A percentile compares a stretch with the other conserved stretches of the same genome.
Evolutionary conservation across 1,140 invertebrate genomes (phyloP).

Genomic region (Drosophila parvula): DNA sequence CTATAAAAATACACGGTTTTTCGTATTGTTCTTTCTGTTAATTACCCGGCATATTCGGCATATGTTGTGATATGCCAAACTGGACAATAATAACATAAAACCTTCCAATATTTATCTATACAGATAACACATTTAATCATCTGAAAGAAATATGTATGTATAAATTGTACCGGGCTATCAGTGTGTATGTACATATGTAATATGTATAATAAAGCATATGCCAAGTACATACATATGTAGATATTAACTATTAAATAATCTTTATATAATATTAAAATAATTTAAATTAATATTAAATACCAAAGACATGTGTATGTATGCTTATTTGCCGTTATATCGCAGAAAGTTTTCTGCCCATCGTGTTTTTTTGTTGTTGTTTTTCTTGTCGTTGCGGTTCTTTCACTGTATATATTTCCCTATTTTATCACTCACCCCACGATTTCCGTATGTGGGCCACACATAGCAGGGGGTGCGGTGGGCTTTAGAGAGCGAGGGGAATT

Average conservation of each 20-base stretch:
- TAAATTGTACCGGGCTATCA: too few species aligned
- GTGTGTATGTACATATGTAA: too few species aligned
- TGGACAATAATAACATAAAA: background rate
- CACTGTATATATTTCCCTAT: slow-evolving; percentile 29
- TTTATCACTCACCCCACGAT: slow-evolving; percentile 56
- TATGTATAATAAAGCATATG: too few species aligned
- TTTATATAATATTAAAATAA: too few species aligned
- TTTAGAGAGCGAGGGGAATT: slow-evolving; percentile 18
- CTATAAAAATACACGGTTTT: background rate
- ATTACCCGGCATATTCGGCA: background rate
- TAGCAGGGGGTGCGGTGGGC: slow-evolving; percentile 29
- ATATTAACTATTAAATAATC: too few species aligned
- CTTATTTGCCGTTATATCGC: background rate
- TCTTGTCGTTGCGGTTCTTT: slow-evolving; percentile 21
- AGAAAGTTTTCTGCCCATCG: slow-evolving; percentile 7
- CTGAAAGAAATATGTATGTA: background rate
- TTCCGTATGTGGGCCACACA: slow-evolving; percentile 42
- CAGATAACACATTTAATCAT: background rate
- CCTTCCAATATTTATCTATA: background rate
- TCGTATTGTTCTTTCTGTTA: background rate
- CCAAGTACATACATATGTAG: too few species aligned
- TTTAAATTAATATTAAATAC: too few species aligned
- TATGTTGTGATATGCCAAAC: background rate
- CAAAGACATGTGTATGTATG: too few species aligned
- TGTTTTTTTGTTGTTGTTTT: slow-evolving; percentile 5